A percentile compares a stretch with the other conserved stretches of the same genome.
These are phyloP conservation scores for Clistopyga incitator DNA, from an alignment of 2,888 invertebrate species.

Conservation along the genomic window DNA sequence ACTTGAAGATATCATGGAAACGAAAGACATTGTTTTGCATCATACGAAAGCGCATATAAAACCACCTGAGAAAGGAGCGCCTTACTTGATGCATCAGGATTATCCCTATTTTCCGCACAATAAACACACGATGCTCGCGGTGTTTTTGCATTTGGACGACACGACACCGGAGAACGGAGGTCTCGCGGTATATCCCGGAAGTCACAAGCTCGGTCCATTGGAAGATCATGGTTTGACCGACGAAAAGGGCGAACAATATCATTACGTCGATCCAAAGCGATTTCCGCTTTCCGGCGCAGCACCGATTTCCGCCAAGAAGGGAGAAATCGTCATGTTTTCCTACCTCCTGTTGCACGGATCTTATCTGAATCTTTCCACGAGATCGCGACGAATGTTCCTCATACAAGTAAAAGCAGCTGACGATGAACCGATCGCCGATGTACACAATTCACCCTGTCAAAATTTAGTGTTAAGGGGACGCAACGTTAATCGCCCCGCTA, in stretches of 20 bases:
- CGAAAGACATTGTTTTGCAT: conserved; percentile 86
- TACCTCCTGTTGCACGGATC: conserved; percentile 87
- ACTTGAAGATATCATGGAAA: conserved; percentile 86
- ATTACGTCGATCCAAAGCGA: conserved; percentile 85
- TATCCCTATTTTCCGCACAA: conserved; percentile 87
- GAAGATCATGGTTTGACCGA: conserved; percentile 84
- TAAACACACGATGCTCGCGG: conserved; percentile 86
- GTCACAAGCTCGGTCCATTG: conserved; percentile 86
- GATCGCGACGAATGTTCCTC: conserved; percentile 86
- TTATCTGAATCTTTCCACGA: conserved; percentile 84
- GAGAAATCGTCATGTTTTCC: conserved; percentile 87
- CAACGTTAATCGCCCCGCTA: conserved; percentile 82
- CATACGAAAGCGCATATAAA: conserved; percentile 88
- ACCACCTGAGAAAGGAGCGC: conserved; percentile 86
- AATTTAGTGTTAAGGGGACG: conserved; percentile 86
- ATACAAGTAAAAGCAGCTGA: conserved; percentile 86
- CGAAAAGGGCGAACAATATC: conserved; percentile 83
- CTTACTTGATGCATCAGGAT: conserved; percentile 88
- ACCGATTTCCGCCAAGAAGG: conserved; percentile 85
- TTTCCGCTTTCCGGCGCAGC: conserved; percentile 85
- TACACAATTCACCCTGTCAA: conserved; percentile 85
- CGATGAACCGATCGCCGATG: conserved; percentile 84
- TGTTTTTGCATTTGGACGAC: conserved; percentile 86
- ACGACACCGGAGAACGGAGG: conserved; percentile 87
- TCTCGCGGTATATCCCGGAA: conserved; percentile 87